These are phyloP conservation scores for Elephas maximus DNA, from an alignment of 2,113 vertebrate genomes.

Conservation along the genomic window DNA sequence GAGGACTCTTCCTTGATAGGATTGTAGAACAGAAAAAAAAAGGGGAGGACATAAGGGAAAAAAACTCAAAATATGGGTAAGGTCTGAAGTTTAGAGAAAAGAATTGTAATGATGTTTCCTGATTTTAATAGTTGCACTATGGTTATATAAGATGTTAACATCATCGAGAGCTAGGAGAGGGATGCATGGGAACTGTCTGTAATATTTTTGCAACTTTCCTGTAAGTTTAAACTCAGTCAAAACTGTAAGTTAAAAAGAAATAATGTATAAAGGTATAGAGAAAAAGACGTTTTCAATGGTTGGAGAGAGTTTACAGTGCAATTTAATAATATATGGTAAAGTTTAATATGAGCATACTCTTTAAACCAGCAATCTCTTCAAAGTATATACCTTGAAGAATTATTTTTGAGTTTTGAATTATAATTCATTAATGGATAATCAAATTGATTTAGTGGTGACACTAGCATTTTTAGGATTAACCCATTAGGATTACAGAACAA, in stretches of 20 bases:
- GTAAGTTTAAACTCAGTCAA: background rate
- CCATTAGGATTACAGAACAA: background rate
- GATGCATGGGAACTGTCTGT: background rate
- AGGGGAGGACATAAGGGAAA: background rate
- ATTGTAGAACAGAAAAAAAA: background rate
- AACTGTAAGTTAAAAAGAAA: conserved; percentile 39
- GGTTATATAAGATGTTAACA: background rate
- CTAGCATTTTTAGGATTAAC: background rate
- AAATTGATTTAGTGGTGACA: background rate
- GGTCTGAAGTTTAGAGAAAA: background rate
- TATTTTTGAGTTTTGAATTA: background rate
- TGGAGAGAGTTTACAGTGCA: background rate
- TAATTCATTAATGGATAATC: background rate
- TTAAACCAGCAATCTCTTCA: background rate
- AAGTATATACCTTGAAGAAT: background rate
- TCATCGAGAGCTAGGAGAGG: background rate
- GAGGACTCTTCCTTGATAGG: background rate
- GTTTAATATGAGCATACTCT: background rate
- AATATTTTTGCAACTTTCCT: background rate
- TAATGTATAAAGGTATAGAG: background rate
- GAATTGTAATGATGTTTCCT: background rate
- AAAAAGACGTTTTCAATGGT: background rate
- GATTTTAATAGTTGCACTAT: background rate
- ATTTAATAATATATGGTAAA: background rate
- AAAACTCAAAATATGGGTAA: background rate